phyloP scores from a whole-genome alignment of 2,113 vertebrate species.

The Saccopteryx bilineata region DNA sequence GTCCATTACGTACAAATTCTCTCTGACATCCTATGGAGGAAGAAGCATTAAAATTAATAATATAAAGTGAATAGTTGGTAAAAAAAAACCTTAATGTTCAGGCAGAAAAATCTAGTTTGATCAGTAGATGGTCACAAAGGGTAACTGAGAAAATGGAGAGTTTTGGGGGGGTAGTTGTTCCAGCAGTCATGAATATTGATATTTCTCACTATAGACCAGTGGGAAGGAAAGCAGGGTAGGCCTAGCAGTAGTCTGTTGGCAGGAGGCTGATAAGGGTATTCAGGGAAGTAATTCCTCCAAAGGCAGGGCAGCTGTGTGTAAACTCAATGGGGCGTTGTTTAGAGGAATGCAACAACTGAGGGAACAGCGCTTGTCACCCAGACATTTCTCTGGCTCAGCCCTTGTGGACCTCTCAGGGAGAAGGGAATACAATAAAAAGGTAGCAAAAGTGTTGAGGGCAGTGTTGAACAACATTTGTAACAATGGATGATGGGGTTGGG shows the following conservation, averaged over 20 bases:
- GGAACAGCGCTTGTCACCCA: background rate
- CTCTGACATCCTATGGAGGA: background rate
- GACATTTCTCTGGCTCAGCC: background rate
- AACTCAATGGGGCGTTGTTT: background rate
- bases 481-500: background rate
- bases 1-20: background rate
- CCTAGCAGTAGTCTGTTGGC: background rate
- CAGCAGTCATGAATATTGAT: background rate
- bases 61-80: slow-evolving; percentile 2
- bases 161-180: background rate
- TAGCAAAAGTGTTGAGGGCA: slow-evolving; percentile 22
- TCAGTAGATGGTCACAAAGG: background rate
- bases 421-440: background rate
- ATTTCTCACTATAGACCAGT: background rate
- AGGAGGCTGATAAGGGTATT: background rate
- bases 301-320: background rate
- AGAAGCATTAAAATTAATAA: background rate
- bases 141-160: background rate
- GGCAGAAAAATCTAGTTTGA: slow-evolving; percentile 22
- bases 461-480: background rate
- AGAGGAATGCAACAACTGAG: background rate
- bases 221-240: background rate
- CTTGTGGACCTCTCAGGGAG: background rate
- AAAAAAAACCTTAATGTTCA: slow-evolving; percentile 23
- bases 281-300: background rate